A percentile compares a stretch with the other conserved stretches of the same genome.
Conservation (phyloP, 2,113 vertebrate genomes). For the Anoura caudifer region DNA sequence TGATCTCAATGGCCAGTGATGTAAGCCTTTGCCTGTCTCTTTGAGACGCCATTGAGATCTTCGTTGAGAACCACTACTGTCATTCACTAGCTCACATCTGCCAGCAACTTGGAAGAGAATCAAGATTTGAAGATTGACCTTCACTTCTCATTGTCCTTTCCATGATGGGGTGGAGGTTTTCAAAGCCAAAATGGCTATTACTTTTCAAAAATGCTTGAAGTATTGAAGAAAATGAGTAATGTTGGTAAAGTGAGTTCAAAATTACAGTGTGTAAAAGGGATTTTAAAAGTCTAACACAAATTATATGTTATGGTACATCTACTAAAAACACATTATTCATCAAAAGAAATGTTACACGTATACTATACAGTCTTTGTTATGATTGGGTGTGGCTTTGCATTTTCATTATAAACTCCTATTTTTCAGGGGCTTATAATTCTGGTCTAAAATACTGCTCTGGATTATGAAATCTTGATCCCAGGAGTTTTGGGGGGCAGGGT, state of each 20-base stretch:
- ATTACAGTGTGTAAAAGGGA: constrained; percentile 64
- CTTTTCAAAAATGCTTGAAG: constrained; percentile 57
- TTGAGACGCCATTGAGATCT: constrained; percentile 56
- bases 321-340: constrained; percentile 52
- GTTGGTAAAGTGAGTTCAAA: constrained; percentile 72
- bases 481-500: constrained; percentile 37
- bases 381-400: constrained; percentile 74
- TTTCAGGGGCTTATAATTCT: constrained; percentile 76
- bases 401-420: constrained; percentile 74
- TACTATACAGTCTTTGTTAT: constrained; percentile 72
- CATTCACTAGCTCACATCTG: constrained; percentile 69
- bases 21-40: constrained; percentile 69
- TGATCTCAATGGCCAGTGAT: constrained; percentile 73
- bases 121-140: constrained; percentile 72
- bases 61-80: constrained; percentile 77
- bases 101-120: constrained; percentile 75
- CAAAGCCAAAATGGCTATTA: constrained; percentile 20
- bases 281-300: constrained; percentile 55
- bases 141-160: constrained; percentile 56
- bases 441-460: constrained; percentile 76
- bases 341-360: constrained; percentile 57
- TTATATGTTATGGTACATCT: constrained; percentile 50
- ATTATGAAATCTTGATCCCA: constrained; percentile 72
- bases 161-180: constrained; percentile 45
- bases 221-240: constrained; percentile 63